Evolutionary conservation across 1,140 invertebrate species (phyloP), one percentile per base, ranked within the genome.

Genomic region (Tetramorium parvispinum): DNA sequence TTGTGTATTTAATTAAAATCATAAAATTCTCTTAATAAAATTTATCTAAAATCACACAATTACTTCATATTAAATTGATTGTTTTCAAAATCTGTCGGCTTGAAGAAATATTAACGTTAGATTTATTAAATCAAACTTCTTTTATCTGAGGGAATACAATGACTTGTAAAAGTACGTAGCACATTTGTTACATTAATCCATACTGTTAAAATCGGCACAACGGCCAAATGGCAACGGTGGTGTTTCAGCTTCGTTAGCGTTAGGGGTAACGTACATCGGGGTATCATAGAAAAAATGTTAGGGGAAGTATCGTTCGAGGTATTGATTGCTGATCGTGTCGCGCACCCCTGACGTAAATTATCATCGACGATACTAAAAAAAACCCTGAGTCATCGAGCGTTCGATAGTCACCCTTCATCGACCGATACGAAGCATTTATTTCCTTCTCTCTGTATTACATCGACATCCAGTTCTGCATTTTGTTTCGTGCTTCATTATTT

Each of bases 281-380:
- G 65, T 66, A 78, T 90, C 82, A 86, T 88, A 83, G 79, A 85
- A 61, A 91, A 77, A 86, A 63, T 61, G 82, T 66, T 78, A 88
- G 88, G 88, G 89, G 65, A 78, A 70, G 85, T 89, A 89, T 91
- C 85, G 87, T 61, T 88, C 65, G 46, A 85, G 77, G 87, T 93
- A 93, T 93, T 92, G 93, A 93, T 93, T 93, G 91, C 92, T 91
- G 93, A 93, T 93, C 92, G 91, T 92, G 90, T 92, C 88, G 88
- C 85, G 87, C 90, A 92, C 89, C 92, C 92, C 91, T 91, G 86
- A 92, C 91, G 89, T 93, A 92, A 93, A 93, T 93, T 93, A 93
- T 92, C 92, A 92, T 93, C 85, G 89, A 75, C 92, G 91, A 92
- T 91, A 91, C 88, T 91, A 89, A 91, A 93, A 91, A 81, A 91